Evolutionary conservation across 1,140 invertebrate genomes (phyloP).

Genomic region (Portunus trituberculatus): DNA sequence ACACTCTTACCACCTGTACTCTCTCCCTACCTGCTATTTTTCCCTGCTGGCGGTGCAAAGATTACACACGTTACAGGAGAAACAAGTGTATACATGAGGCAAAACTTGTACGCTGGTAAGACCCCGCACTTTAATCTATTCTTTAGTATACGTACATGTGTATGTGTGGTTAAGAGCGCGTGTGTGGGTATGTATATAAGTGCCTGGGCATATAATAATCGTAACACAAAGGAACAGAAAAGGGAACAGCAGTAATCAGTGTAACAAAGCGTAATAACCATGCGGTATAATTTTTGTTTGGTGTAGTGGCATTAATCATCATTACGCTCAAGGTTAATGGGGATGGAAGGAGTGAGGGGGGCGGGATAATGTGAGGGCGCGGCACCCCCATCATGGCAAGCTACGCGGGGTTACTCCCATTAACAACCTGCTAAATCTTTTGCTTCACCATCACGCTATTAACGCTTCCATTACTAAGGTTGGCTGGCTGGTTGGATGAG

Average conservation of each 20-base stretch:
- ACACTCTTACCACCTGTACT: neutral
- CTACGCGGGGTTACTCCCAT: neutral
- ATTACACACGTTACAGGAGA: neutral
- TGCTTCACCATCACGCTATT: neutral
- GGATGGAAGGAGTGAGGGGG: neutral
- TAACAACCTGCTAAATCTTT: slow-evolving; percentile 2
- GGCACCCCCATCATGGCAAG: neutral
- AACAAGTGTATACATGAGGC: neutral
- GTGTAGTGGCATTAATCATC: neutral
- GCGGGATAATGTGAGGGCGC: neutral
- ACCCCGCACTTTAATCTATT: too few relatives aligned
- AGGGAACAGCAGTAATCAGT: neutral
- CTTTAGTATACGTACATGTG: neutral
- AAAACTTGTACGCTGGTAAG: too few relatives aligned
- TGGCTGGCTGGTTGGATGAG: too few relatives aligned
- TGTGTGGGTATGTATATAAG: neutral
- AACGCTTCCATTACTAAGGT: neutral
- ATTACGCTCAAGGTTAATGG: neutral
- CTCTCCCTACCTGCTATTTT: neutral
- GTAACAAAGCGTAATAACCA: neutral
- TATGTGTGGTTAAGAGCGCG: neutral
- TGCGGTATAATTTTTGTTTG: slow-evolving; percentile 22
- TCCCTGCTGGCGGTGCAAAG: neutral
- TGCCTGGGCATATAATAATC: neutral
- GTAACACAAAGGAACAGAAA: neutral